Percentiles rank a stretch among this genome's conserved stretches.
Evolutionary conservation across 2,113 vertebrate genomes (phyloP).

Genomic region (Actenoides hombroni): DNA sequence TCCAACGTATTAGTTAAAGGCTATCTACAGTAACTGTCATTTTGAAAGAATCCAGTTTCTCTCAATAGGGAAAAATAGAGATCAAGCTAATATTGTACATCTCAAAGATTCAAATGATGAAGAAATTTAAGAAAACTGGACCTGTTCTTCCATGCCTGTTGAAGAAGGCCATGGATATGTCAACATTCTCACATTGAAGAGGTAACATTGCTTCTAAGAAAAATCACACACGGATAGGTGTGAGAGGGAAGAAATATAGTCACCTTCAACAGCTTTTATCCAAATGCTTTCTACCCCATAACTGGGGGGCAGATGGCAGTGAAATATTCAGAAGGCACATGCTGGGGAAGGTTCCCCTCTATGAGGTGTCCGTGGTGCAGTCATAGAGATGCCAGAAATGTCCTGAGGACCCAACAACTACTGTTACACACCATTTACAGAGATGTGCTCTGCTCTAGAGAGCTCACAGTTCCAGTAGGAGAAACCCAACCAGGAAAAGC

Average conservation of each 20-base stretch:
- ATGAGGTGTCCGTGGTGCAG: not conserved
- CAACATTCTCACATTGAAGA: not conserved
- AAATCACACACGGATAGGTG: rapidly evolving
- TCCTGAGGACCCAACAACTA: rapidly evolving
- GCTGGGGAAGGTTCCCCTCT: not conserved
- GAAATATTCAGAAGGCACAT: not conserved
- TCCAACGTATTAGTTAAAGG: not conserved
- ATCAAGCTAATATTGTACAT: not conserved
- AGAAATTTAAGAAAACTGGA: not conserved
- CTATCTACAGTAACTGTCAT: not conserved
- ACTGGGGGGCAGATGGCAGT: not conserved
- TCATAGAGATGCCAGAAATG: not conserved
- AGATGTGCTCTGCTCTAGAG: not conserved
- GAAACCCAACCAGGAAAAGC: not conserved
- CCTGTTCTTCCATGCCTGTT: not conserved
- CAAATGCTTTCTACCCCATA: not conserved
- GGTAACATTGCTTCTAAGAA: not conserved
- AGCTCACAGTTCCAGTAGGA: not conserved
- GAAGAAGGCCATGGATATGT: not conserved
- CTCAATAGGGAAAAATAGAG: not conserved
- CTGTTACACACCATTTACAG: not conserved
- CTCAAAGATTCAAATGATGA: not conserved
- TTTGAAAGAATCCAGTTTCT: not conserved
- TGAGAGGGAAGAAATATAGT: not conserved
- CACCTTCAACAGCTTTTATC: not conserved